Base-by-base conservation (phyloP, 2,797 vertebrate genomes). In the Echiichthys vipera region DNA sequence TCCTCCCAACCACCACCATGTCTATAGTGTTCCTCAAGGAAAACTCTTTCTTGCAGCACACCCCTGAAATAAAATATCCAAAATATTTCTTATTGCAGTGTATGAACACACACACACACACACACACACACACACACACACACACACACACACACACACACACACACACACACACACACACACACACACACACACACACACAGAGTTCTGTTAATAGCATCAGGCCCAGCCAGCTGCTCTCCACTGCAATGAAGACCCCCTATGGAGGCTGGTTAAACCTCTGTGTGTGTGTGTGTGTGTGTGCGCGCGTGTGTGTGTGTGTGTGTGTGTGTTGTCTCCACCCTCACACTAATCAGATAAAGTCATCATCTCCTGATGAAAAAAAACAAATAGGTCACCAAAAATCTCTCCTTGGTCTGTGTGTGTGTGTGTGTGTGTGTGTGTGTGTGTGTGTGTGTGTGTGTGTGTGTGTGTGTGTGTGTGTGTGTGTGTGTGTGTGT, bases 191-290 rank as follows among this genome's bases (percentile, higher is more conserved):
- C 55, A 51, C 54, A 47, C 27, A 43, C 50, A 66, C 62, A 50
- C 46, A 54, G 46, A 54, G 39, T 58, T 59, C 10, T 59, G 65
- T 74, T 64, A 64, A 64, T 61, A 71, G 70, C 49, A 71, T 68
- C 55, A 64, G 50, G 30, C 24, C 30, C 42, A 57, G 49, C 73
- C 62, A 80, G 80, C 74, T 85, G 80, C 75, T 80, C 66, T 43
- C 56, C 2, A 10, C 73, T 64, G 65, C 74, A 74, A 73, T 70
- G 68, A 11, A 58, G 80, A 72, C 77, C 77, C 50, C 80, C 77
- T 46, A 30, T 47, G 36, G 77, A 78, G 73, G 27, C 39, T 43
- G 43, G 67, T 59, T 65, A 78, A 83, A 77, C 61, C 69, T 57
- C 3, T 20, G 50, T 56, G 47, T 5, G 64, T 57, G 45, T 22